Evolutionary conservation across 1,140 invertebrate genomes (phyloP).

Genomic region (Zaprionus ghesquierei): DNA sequence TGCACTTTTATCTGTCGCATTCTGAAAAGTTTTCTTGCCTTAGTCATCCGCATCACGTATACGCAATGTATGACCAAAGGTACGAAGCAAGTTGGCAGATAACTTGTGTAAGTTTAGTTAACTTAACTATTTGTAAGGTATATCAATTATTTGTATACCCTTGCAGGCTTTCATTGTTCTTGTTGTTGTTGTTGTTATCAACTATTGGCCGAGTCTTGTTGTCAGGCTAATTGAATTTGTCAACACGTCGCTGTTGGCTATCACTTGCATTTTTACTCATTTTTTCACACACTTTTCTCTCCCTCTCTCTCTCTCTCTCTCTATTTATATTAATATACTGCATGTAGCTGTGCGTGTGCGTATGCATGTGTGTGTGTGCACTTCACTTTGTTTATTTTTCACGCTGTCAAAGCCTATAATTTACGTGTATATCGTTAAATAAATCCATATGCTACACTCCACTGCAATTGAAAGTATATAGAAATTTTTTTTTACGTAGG

Average conservation of each 20-base stretch:
- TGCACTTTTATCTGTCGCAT: neutral
- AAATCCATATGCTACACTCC: neutral
- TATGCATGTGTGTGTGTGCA: neutral
- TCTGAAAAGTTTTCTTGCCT: neutral
- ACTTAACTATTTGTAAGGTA: neutral
- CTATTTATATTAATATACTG: slow-evolving; percentile 7
- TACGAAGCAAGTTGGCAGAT: neutral
- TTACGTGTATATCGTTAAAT: slow-evolving; percentile 3
- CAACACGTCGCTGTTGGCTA: slow-evolving; percentile 59
- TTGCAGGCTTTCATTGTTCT: neutral
- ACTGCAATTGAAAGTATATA: neutral
- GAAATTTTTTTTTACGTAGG: neutral
- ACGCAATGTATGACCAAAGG: neutral
- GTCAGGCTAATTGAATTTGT: slow-evolving; percentile 70
- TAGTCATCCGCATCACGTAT: slow-evolving; percentile 2
- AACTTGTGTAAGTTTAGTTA: neutral
- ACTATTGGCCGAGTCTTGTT: slow-evolving; percentile 43
- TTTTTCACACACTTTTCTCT: neutral
- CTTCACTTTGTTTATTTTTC: slow-evolving; percentile 34
- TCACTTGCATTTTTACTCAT: slow-evolving; percentile 48
- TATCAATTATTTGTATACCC: neutral
- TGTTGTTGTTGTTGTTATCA: slow-evolving; percentile 33
- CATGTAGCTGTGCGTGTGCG: neutral
- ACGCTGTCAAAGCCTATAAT: slow-evolving; percentile 20
- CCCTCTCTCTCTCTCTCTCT: too few species aligned